Evolutionary conservation across 2,797 vertebrate genomes (phyloP).

Genomic region (Falco naumanni): DNA sequence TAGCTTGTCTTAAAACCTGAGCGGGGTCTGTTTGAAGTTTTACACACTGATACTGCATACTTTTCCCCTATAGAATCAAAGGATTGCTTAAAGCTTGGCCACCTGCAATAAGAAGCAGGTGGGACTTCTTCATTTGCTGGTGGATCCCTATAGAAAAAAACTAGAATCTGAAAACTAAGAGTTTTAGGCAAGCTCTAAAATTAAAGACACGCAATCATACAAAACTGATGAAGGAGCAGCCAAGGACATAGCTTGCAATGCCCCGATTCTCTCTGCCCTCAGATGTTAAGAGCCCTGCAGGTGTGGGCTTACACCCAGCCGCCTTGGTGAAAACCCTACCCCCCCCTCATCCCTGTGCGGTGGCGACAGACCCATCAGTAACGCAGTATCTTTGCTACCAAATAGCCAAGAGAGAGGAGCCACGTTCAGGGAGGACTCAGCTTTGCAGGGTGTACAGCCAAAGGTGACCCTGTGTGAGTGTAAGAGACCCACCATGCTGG

Average conservation of each 20-base stretch:
- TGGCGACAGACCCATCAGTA: neutral
- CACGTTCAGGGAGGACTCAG: neutral
- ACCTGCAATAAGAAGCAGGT: neutral
- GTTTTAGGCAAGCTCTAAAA: neutral
- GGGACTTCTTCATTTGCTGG: neutral
- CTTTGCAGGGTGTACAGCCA: neutral
- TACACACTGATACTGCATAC: neutral
- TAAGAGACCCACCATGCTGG: fast-evolving
- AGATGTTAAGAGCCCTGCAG: neutral
- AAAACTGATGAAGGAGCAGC: neutral
- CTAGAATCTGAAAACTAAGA: neutral
- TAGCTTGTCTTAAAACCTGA: neutral
- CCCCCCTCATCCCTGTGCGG: neutral
- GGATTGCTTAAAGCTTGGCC: neutral
- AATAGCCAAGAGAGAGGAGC: neutral
- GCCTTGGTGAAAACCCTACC: neutral
- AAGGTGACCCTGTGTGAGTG: neutral
- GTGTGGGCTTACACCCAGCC: neutral
- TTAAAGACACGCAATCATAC: neutral
- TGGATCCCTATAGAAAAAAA: fast-evolving
- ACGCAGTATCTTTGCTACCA: fast-evolving
- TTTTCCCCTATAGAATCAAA: neutral
- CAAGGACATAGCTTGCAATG: fast-evolving
- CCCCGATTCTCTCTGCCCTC: neutral
- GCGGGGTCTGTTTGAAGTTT: neutral